Evolutionary conservation across 2,888 invertebrate genomes (phyloP).

Genomic region (Parapristionchus giblindavisi): DNA sequence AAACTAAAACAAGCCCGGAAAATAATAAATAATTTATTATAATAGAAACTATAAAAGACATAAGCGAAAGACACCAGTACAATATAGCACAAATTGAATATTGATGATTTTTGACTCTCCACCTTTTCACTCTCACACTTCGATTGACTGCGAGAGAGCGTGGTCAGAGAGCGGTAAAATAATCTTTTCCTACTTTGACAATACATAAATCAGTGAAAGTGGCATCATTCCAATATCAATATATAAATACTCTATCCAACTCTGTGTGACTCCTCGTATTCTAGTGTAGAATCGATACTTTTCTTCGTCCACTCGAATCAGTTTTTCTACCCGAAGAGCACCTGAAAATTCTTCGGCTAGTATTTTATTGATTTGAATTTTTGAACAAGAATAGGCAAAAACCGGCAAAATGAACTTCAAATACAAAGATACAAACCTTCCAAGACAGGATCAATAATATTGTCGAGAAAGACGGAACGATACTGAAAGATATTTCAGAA

Average conservation of each 20-base stretch:
- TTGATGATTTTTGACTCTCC: too few species aligned
- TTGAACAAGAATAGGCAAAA: not conserved
- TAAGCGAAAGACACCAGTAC: too few species aligned
- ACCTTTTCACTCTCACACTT: too few species aligned
- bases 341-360: too few species aligned
- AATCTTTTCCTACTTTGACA: slow-evolving; percentile 2
- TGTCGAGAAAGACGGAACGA: slow-evolving; percentile 31
- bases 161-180: too few species aligned
- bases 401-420: not conserved
- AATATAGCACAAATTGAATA: too few species aligned
- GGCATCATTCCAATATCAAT: not conserved
- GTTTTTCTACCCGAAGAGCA: slow-evolving; percentile 16
- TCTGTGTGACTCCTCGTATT: slow-evolving; percentile 8
- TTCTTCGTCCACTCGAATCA: slow-evolving; percentile 7
- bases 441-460: slow-evolving; percentile 20
- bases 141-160: too few species aligned
- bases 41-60: too few species aligned
- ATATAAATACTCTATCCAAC: slow-evolving; percentile 5
- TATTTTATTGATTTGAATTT: too few species aligned
- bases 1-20: too few species aligned
- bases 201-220: not conserved
- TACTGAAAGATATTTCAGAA: slow-evolving; percentile 1
- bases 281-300: slow-evolving; percentile 18
- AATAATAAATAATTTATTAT: too few species aligned
- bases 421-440: slow-evolving; percentile 23